Percentiles rank a stretch among this genome's conserved stretches.
Conservation (phyloP, 1,140 invertebrate species). For the Drosophila nikananu region DNA sequence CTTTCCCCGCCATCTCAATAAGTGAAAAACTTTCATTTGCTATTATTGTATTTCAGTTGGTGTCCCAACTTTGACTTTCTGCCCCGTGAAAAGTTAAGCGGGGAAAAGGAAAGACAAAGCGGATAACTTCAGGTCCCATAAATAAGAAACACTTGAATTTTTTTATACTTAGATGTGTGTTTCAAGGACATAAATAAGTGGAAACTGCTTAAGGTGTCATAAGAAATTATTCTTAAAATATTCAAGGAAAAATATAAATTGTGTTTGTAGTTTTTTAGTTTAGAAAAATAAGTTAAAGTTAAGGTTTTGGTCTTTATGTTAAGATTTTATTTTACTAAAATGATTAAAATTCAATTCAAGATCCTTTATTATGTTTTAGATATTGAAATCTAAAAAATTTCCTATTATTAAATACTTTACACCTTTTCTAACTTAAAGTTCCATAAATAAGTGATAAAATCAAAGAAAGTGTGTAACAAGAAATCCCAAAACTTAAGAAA, state of each 20-base stretch:
- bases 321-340: not conserved
- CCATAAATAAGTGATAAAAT: too few species aligned
- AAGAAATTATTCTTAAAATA: constrained; percentile 27
- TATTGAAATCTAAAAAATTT: too few species aligned
- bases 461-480: too few species aligned
- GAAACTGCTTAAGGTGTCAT: constrained; percentile 6
- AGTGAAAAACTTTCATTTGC: constrained; percentile 44
- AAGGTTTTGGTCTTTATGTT: too few species aligned
- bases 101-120: not conserved
- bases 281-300: not conserved
- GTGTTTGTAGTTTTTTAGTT: too few species aligned
- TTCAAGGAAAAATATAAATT: constrained; percentile 18
- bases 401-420: too few species aligned
- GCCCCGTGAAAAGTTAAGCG: constrained; percentile 39
- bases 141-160: constrained; percentile 16
- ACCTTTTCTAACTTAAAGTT: too few species aligned
- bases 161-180: constrained; percentile 18
- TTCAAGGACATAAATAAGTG: not conserved
- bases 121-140: not conserved
- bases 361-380: too few species aligned
- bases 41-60: constrained; percentile 34
- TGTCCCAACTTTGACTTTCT: constrained; percentile 26
- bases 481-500: too few species aligned
- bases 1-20: not conserved
- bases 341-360: not conserved